Base-by-base conservation (phyloP, 2,888 invertebrate genomes). In the Thecophora atra region DNA sequence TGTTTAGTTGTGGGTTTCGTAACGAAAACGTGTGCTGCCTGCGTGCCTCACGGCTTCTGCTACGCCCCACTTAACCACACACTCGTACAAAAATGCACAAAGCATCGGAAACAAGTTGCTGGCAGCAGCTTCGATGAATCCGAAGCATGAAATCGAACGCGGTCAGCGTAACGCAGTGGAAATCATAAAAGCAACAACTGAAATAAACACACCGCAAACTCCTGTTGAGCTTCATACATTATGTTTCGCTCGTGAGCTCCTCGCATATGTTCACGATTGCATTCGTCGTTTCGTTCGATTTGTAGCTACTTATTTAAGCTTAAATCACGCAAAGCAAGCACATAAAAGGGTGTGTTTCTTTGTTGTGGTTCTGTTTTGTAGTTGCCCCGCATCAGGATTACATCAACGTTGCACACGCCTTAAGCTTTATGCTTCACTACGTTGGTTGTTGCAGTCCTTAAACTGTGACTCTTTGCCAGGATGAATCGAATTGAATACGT, bases 151-250 rank as follows among this genome's bases (percentile, higher is more conserved):
- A 44, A 47, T 47, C 24, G 64, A 64, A 64, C 44, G 21, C 28
- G 47, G 47, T 42, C 44, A 15, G 47, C 44, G 47, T 64, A 62
- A 62, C 37, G 62, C 62, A 62, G 62, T 3, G 37, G 62, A 8
- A 30, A 28, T 30, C 62, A 62, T 62, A 30, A 42, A n/a, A 42
- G 42, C 64, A 47, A 47, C 19, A 64, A 64, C 24, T 13, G 3
- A 37, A 21, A 44, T 24, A 21, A 24, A 13, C 21, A 44, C 19
- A 17, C 19, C 42, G 42, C 37, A 47, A 24, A 24, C 64, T 64
- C 47, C 44, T 47, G 64, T 47, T 47, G 62, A n/a, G n/a, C n/a
- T n/a, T n/a, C n/a, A n/a, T n/a, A n/a, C 44, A 44, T 63, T 13
- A 8, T 64, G 21, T 42, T 64, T 64, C 26, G 37, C 8, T 3